A percentile compares a stretch with the other conserved stretches of the same genome.
phyloP scores from a whole-genome alignment of 2,113 vertebrate genomes.

The Ptilonorhynchus violaceus region DNA sequence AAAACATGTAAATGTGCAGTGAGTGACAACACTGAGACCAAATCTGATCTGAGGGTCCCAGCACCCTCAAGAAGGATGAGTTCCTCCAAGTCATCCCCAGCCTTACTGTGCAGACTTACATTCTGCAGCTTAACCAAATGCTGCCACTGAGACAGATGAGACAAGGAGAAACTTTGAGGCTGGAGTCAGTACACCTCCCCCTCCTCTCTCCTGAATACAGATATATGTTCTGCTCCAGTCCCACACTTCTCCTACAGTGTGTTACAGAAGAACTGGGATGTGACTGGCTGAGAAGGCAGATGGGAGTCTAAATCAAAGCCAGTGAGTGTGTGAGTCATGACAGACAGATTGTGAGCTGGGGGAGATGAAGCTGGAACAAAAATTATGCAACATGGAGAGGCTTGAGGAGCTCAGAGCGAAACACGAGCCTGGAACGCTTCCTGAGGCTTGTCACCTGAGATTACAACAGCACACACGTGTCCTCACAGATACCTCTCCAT shows the following conservation, averaged over 20 bases:
- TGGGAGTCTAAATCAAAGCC: slow-evolving; percentile 47
- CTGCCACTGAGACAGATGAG: background rate
- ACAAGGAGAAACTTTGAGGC: background rate
- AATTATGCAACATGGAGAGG: background rate
- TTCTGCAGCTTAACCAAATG: background rate
- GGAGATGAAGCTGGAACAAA: slow-evolving; percentile 19
- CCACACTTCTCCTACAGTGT: background rate
- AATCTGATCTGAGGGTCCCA: background rate
- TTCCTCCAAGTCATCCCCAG: background rate
- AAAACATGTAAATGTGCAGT: background rate
- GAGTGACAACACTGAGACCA: background rate
- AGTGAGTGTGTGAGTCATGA: slow-evolving; percentile 12
- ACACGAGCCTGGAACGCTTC: background rate
- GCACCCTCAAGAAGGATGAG: background rate
- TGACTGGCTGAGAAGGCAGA: slow-evolving; percentile 37
- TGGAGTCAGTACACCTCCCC: background rate
- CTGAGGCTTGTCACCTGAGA: background rate
- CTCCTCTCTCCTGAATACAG: background rate
- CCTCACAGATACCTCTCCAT: background rate
- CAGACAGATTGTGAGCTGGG: slow-evolving; percentile 36
- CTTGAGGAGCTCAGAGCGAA: background rate
- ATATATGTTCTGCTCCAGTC: background rate
- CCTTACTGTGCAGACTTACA: background rate
- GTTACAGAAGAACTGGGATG: background rate
- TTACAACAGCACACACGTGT: background rate